phyloP scores from a whole-genome alignment of 1,140 invertebrate species.

The Camponotus vicinus region DNA sequence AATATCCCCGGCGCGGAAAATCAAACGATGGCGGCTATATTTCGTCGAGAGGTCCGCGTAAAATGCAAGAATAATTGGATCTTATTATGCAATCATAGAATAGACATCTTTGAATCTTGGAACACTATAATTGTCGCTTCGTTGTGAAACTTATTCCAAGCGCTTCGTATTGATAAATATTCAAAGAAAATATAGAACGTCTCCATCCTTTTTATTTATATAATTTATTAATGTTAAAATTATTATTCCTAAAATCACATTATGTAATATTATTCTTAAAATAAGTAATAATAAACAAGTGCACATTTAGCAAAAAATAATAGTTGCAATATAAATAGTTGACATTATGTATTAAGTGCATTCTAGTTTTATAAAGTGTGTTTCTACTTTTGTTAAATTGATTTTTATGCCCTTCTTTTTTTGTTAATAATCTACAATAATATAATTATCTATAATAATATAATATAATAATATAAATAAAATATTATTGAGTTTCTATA shows the following conservation, averaged over 20 bases:
- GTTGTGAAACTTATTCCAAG: not conserved
- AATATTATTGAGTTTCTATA: not conserved
- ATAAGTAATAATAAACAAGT: not conserved
- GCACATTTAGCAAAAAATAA: not conserved
- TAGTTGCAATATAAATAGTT: too few relatives aligned
- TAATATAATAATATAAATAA: too few relatives aligned
- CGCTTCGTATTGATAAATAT: not conserved
- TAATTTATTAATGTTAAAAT: too few relatives aligned
- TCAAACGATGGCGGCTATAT: conserved; percentile 11
- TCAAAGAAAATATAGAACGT: not conserved
- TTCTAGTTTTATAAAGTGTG: not conserved
- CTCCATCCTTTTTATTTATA: not conserved
- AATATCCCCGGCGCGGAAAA: conserved; percentile 30
- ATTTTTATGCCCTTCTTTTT: not conserved
- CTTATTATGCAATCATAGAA: not conserved
- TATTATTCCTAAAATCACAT: too few relatives aligned
- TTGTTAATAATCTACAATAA: not conserved
- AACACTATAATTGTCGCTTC: not conserved
- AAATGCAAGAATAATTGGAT: conserved; percentile 24
- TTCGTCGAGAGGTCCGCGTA: not conserved
- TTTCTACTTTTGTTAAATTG: not conserved
- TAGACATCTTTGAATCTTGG: not conserved
- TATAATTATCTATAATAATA: too few relatives aligned
- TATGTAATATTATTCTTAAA: not conserved
- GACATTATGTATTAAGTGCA: not conserved